A percentile compares a stretch with the other conserved stretches of the same genome.
phyloP scores from a whole-genome alignment of 2,113 vertebrate genomes.

The Petrocephalus zakoni region DNA sequence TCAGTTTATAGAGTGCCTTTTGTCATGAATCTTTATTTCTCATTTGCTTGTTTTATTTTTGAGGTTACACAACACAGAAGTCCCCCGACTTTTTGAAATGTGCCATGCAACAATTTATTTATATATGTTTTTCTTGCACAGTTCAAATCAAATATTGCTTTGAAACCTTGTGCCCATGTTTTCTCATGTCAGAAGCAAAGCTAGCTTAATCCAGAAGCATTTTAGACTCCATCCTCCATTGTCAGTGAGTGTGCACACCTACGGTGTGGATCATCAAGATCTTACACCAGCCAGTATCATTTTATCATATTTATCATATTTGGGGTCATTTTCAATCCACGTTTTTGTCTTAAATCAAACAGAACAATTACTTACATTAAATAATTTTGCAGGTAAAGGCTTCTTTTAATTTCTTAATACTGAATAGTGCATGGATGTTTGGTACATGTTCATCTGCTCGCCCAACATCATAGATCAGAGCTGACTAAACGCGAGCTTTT shows the following conservation, averaged over 20 bases:
- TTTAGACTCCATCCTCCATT: background rate
- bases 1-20: constrained; percentile 10
- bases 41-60: background rate
- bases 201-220: background rate
- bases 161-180: background rate
- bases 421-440: background rate
- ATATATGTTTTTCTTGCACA: background rate
- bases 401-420: background rate
- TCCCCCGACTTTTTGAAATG: background rate
- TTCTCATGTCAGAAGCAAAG: background rate
- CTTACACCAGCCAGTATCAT: background rate
- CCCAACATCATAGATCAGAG: background rate
- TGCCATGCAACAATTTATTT: background rate
- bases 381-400: background rate
- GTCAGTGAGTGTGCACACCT: background rate
- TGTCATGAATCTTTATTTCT: background rate
- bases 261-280: background rate
- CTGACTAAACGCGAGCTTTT: background rate
- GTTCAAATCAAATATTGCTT: background rate
- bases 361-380: background rate
- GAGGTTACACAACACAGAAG: background rate
- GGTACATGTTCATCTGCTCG: background rate
- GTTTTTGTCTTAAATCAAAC: background rate
- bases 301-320: background rate
- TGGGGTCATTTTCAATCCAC: background rate